Conservation (phyloP, 2,888 invertebrate genomes). For the Andrena minutula region DNA sequence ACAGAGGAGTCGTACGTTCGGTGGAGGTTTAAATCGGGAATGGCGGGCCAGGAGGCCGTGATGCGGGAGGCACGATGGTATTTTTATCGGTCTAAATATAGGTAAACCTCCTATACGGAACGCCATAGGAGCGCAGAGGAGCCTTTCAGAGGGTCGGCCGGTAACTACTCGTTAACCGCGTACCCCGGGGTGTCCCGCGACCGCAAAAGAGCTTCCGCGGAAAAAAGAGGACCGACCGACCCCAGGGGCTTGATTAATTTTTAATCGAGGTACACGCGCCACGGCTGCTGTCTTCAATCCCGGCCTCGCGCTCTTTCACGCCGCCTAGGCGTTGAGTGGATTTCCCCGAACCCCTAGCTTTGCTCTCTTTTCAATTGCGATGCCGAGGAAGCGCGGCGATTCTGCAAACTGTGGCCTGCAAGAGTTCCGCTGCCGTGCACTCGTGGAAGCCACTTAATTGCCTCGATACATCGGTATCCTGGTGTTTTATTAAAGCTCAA, state of each 20-base stretch:
- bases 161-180: constrained; percentile 76
- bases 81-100: constrained; percentile 85
- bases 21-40: constrained; percentile 82
- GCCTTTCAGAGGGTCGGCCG: constrained; percentile 61
- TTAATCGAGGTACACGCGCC: constrained; percentile 53
- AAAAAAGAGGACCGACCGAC: constrained; percentile 53
- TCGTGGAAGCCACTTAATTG: background rate
- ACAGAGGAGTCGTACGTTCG: constrained; percentile 46
- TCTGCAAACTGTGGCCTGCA: background rate
- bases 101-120: constrained; percentile 81
- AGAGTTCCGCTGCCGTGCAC: background rate
- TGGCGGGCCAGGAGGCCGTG: constrained; percentile 83
- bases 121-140: constrained; percentile 77
- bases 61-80: constrained; percentile 84
- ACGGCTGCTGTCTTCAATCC: constrained; percentile 30
- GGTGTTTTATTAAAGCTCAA: background rate
- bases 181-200: constrained; percentile 71
- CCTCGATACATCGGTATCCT: background rate
- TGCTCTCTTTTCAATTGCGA: constrained; percentile 2
- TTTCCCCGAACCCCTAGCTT: constrained; percentile 3
- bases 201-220: constrained; percentile 76
- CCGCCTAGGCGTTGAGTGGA: constrained; percentile 21
- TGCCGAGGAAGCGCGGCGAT: background rate
- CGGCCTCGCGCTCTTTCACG: constrained; percentile 21
- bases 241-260: constrained; percentile 64